Percentiles rank a stretch among this genome's conserved stretches.
These are phyloP conservation scores for Acrossocheilus wenchowensis DNA, from an alignment of 2,797 vertebrate genomes.

Conservation along the genomic window DNA sequence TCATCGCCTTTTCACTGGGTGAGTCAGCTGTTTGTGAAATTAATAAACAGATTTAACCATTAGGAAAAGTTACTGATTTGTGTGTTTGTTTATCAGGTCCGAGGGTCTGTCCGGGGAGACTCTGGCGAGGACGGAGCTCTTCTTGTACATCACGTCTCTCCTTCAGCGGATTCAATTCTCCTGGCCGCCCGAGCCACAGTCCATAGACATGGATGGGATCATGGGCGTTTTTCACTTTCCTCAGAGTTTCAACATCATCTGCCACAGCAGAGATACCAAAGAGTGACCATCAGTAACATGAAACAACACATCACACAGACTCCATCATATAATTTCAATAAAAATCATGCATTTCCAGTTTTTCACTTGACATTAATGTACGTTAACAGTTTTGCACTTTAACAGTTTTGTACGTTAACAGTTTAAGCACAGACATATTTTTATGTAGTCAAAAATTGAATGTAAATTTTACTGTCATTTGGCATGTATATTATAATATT, in stretches of 20 bases:
- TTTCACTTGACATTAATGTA: background rate
- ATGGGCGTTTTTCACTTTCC: slow-evolving; percentile 34
- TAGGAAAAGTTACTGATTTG: background rate
- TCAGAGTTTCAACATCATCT: slow-evolving; percentile 44
- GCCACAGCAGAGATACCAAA: slow-evolving; percentile 32
- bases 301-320: background rate
- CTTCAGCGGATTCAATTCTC: slow-evolving; percentile 53
- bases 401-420: background rate
- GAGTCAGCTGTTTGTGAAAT: background rate
- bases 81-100: slow-evolving; percentile 41
- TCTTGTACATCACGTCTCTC: slow-evolving; percentile 53
- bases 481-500: background rate
- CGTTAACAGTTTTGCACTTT: background rate
- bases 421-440: background rate
- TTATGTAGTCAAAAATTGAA: background rate
- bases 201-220: slow-evolving; percentile 39
- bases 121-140: slow-evolving; percentile 57
- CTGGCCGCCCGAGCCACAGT: slow-evolving; percentile 37
- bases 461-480: background rate
- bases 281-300: background rate
- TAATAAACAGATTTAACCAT: background rate
- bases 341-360: background rate
- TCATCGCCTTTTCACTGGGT: slow-evolving; percentile 50
- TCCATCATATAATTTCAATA: background rate
- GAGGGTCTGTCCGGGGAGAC: slow-evolving; percentile 54